These are phyloP conservation scores for Odontocerum albicorne DNA, from an alignment of 2,888 invertebrate genomes.

Conservation along the genomic window DNA sequence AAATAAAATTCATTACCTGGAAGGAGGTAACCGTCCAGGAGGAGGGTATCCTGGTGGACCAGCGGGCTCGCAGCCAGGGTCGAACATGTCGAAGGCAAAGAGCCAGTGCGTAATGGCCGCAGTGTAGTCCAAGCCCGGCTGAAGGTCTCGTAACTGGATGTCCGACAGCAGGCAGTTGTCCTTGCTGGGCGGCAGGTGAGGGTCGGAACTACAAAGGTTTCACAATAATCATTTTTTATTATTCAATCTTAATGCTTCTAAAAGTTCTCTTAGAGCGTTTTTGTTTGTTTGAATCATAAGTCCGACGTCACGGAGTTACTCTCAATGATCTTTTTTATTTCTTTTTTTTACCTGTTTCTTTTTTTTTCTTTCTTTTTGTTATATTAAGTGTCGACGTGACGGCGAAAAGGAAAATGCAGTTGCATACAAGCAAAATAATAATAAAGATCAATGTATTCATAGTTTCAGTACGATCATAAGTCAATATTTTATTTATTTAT, in stretches of 20 bases:
- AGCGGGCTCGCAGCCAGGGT: conserved; percentile 62
- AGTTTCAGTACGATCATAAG: no score
- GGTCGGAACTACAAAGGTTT: conserved; percentile 28
- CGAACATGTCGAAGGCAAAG: conserved; percentile 78
- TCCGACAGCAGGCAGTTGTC: conserved; percentile 79
- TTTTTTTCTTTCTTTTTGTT: no score
- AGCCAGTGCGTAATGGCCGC: conserved; percentile 70
- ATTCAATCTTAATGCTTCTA: not conserved
- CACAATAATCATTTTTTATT: not conserved
- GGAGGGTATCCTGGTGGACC: conserved; percentile 13
- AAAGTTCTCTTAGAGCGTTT: no score
- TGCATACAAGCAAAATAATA: no score
- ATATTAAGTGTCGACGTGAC: no score
- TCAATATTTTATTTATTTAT: no score
- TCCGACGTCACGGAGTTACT: not conserved
- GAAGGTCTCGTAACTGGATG: conserved; percentile 73
- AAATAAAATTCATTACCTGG: no score
- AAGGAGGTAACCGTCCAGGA: not conserved
- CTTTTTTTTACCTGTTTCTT: no score
- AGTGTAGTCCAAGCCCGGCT: conserved; percentile 71
- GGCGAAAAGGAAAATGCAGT: no score
- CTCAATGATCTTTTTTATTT: not conserved
- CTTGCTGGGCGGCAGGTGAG: conserved; percentile 41
- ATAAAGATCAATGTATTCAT: no score
- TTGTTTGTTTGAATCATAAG: no score